A percentile compares a stretch with the other conserved stretches of the same genome.
phyloP scores from a whole-genome alignment of 2,797 vertebrate genomes.

The Balearica regulorum region DNA sequence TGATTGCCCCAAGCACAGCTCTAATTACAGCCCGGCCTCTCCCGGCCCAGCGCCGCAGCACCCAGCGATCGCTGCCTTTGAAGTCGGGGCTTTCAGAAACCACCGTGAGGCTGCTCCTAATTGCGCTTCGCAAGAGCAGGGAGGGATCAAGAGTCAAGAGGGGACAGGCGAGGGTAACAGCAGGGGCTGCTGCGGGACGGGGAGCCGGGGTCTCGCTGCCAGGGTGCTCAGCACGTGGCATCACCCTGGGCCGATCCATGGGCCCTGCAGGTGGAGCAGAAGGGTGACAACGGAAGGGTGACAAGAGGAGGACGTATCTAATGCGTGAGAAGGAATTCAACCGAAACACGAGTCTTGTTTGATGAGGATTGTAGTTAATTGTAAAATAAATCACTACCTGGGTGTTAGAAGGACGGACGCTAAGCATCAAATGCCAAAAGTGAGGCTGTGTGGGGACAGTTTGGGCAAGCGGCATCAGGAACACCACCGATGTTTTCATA shows the following conservation, averaged over 20 bases:
- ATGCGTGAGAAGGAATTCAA: rapidly evolving
- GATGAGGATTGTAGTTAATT: not conserved
- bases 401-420: not conserved
- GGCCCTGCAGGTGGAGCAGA: not conserved
- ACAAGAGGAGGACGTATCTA: not conserved
- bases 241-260: not conserved
- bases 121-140: not conserved
- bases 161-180: not conserved
- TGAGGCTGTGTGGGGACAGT: not conserved
- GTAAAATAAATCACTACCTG: not conserved
- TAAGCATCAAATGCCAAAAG: not conserved
- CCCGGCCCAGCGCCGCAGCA: not conserved
- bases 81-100: not conserved
- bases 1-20: not conserved
- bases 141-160: not conserved
- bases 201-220: rapidly evolving
- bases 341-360: rapidly evolving
- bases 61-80: not conserved
- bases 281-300: not conserved
- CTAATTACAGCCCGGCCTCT: slow-evolving; percentile 7
- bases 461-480: not conserved
- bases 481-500: not conserved
- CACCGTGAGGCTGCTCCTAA: not conserved
- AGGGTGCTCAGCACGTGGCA: not conserved
- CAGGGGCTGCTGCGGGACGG: not conserved